Conservation (phyloP, 1,140 invertebrate species). For the Octopus bimaculoides region DNA sequence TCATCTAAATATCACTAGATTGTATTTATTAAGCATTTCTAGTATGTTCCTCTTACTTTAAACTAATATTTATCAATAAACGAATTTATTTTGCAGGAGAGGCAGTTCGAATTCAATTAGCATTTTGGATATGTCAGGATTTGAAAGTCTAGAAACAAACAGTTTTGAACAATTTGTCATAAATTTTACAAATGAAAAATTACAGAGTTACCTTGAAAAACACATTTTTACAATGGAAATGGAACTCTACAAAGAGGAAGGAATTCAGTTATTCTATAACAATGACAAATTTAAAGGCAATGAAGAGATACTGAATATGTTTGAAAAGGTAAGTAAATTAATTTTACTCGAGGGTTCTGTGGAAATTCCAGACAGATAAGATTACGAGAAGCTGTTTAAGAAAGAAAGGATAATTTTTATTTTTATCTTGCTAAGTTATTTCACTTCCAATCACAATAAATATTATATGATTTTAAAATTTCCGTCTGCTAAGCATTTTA, state of each 20-base stretch:
- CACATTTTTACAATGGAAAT: slow-evolving; percentile 39
- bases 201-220: slow-evolving; percentile 51
- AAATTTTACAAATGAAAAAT: slow-evolving; percentile 50
- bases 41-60: too few species aligned
- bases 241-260: slow-evolving; percentile 35
- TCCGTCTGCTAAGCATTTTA: too few species aligned
- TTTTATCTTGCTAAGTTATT: too few species aligned
- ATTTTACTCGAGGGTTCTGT: too few species aligned
- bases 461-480: too few species aligned
- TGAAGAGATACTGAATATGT: slow-evolving; percentile 73
- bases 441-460: too few species aligned
- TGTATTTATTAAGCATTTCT: too few species aligned
- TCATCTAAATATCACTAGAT: too few species aligned
- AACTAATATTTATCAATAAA: too few species aligned
- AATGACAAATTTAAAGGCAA: slow-evolving; percentile 76
- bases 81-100: slow-evolving; percentile 5
- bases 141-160: slow-evolving; percentile 62
- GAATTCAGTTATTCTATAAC: slow-evolving; percentile 58
- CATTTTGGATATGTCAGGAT: slow-evolving; percentile 54
- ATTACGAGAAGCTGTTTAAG: too few species aligned
- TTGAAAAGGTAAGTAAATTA: slow-evolving; percentile 51
- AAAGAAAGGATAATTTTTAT: too few species aligned
- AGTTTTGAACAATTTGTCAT: slow-evolving; percentile 54
- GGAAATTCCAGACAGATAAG: too few species aligned
- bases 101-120: slow-evolving; percentile 28